Conservation (phyloP, 2,113 vertebrate genomes). For the Pluvialis apricaria region DNA sequence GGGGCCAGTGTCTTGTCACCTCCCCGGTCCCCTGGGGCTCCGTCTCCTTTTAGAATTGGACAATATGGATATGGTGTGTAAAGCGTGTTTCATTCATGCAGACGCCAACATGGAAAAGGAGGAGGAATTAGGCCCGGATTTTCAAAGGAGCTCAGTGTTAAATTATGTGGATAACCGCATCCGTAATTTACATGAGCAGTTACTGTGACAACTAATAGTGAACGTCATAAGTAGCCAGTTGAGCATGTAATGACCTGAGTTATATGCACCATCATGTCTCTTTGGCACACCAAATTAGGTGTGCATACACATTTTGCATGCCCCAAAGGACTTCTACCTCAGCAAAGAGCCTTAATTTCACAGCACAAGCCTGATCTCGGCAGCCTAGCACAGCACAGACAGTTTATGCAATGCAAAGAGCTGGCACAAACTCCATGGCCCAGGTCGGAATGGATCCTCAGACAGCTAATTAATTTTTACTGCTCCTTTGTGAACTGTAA, state of each 20-base stretch:
- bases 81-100: not conserved
- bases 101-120: not conserved
- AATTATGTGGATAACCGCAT: slow-evolving; percentile 49
- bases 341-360: slow-evolving; percentile 26
- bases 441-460: slow-evolving; percentile 47
- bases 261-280: slow-evolving; percentile 43
- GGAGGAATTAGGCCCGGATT: slow-evolving; percentile 10
- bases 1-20: not conserved
- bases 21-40: not conserved
- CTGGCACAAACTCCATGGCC: slow-evolving; percentile 1
- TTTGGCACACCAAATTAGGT: slow-evolving; percentile 50
- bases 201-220: slow-evolving; percentile 62
- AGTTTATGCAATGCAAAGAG: not conserved
- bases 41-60: not conserved
- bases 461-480: slow-evolving; percentile 70
- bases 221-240: slow-evolving; percentile 32
- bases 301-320: slow-evolving; percentile 43
- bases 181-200: slow-evolving; percentile 47
- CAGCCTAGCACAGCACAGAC: slow-evolving; percentile 8
- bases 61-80: not conserved
- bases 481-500: slow-evolving; percentile 67
- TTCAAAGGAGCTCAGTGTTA: slow-evolving; percentile 6
- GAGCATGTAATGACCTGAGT: slow-evolving; percentile 44
- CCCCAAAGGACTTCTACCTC: slow-evolving; percentile 1
- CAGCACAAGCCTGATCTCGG: slow-evolving; percentile 2